A percentile compares a stretch with the other conserved stretches of the same genome.
phyloP scores from a whole-genome alignment of 2,888 invertebrate species.

The Acrobasis repandana region DNA sequence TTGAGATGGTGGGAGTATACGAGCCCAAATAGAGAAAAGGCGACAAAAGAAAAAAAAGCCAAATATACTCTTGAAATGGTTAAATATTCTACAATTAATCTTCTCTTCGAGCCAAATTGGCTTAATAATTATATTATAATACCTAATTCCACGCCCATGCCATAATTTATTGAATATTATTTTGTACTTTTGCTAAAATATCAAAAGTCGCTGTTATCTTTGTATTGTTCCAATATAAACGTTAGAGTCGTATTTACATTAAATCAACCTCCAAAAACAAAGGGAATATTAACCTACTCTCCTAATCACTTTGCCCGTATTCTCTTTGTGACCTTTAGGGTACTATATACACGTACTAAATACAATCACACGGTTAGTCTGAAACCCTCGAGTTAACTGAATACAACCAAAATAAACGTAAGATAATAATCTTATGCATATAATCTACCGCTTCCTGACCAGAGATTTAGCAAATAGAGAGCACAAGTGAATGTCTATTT shows the following conservation, averaged over 20 bases:
- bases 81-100: no score
- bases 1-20: no score
- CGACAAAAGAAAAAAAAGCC: no score
- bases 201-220: no score
- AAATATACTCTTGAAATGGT: no score
- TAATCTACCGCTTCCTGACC: not conserved
- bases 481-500: not conserved
- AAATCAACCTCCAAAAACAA: not conserved
- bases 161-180: no score
- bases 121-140: no score
- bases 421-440: not conserved
- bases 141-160: no score
- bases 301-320: not conserved
- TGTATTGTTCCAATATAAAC: not conserved
- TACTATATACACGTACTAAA: not conserved
- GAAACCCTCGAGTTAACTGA: constrained; percentile 1
- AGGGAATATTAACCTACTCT: not conserved
- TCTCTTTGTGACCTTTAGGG: not conserved
- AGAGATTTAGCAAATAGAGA: not conserved
- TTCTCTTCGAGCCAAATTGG: no score
- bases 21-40: no score
- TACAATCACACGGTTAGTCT: not conserved
- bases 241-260: not conserved
- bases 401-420: constrained; percentile 2
- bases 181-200: no score